A percentile compares a stretch with the other conserved stretches of the same genome.
phyloP scores from a whole-genome alignment of 2,113 vertebrate species.

The Myrmecobius fasciatus region DNA sequence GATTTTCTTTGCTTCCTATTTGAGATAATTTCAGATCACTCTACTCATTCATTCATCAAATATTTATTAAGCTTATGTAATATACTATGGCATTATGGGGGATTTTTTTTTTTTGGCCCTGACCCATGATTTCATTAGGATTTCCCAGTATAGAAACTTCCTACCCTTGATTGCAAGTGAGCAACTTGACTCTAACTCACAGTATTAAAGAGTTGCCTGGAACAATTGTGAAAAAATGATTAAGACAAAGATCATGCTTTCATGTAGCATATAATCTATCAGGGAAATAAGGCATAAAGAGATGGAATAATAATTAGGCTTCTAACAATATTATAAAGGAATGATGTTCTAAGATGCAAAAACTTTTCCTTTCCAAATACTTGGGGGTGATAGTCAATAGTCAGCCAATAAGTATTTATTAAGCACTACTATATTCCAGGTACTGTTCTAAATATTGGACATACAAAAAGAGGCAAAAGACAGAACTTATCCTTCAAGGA shows the following conservation, averaged over 20 bases:
- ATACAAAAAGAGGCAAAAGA: background rate
- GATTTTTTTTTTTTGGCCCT: background rate
- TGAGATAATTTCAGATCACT: slow-evolving; percentile 17
- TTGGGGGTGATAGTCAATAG: background rate
- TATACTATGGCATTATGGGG: background rate
- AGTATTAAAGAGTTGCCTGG: background rate
- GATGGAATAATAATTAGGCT: background rate
- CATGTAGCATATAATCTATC: background rate
- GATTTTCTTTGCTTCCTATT: background rate
- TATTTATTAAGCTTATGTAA: background rate
- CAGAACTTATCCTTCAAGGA: background rate
- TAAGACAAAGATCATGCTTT: background rate
- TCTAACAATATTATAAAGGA: background rate
- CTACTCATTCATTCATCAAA: slow-evolving; percentile 7
- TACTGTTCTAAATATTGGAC: background rate
- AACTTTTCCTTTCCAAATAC: background rate
- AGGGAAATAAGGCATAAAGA: background rate
- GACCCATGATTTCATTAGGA: background rate
- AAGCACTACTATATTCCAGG: background rate
- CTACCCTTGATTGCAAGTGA: background rate
- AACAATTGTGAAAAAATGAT: background rate
- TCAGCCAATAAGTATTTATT: background rate
- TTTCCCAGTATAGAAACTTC: background rate
- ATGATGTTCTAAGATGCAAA: background rate
- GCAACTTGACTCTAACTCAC: background rate